These are phyloP conservation scores for Serilophus lunatus DNA, from an alignment of 2,113 vertebrate genomes.

Conservation along the genomic window DNA sequence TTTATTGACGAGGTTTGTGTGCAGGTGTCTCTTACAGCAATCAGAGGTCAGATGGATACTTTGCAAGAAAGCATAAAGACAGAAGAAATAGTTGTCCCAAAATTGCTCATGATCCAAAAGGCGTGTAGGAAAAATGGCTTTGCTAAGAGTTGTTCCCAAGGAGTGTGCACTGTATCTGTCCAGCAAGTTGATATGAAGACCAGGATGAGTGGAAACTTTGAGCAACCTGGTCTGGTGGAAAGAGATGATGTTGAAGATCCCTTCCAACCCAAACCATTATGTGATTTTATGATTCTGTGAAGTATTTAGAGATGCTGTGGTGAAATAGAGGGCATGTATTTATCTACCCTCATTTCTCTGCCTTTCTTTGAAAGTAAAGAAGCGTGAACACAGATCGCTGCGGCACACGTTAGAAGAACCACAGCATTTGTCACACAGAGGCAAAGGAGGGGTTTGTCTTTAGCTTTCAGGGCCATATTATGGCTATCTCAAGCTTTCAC, in stretches of 20 bases:
- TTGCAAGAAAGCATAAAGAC: not conserved
- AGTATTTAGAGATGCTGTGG: not conserved
- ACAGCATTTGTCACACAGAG: accelerated
- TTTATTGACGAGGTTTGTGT: not conserved
- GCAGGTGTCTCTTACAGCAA: not conserved
- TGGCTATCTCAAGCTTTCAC: not conserved
- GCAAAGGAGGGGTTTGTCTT: not conserved
- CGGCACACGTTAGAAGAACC: accelerated
- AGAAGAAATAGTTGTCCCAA: not conserved
- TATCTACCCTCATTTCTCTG: not conserved
- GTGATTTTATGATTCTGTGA: not conserved
- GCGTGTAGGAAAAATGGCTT: not conserved
- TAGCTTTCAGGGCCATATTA: accelerated
- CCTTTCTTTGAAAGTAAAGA: not conserved
- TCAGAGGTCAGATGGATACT: not conserved
- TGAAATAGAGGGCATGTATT: accelerated
- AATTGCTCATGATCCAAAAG: not conserved
- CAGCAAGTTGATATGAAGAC: not conserved
- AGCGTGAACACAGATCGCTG: not conserved
- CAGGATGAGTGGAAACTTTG: not conserved
- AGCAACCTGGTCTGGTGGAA: not conserved
- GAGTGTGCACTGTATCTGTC: not conserved
- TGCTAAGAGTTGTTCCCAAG: not conserved
- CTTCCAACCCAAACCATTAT: not conserved
- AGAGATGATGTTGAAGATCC: not conserved